A percentile compares a stretch with the other conserved stretches of the same genome.
Conservation (phyloP, 2,888 invertebrate species). For the Chrysopilus asiliformis region DNA sequence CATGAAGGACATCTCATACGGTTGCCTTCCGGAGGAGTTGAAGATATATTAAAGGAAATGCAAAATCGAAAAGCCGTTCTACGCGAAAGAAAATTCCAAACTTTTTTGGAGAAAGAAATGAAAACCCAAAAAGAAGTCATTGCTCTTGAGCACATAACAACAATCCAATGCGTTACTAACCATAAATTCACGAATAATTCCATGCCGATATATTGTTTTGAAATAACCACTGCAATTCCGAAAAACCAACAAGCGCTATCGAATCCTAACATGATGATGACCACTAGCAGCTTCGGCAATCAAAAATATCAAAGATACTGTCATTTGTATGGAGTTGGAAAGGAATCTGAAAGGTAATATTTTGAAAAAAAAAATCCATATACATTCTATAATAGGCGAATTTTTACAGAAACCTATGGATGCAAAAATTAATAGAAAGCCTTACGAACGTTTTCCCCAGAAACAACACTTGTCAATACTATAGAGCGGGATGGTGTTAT, state of each 20-base stretch:
- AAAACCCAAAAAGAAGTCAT: conserved; percentile 55
- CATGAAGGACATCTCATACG: conserved; percentile 34
- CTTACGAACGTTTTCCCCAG: conserved; percentile 53
- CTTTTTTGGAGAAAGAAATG: conserved; percentile 59
- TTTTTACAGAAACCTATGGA: conserved; percentile 51
- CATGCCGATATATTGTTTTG: conserved; percentile 35
- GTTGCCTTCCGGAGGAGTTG: conserved; percentile 44
- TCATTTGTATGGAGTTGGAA: conserved; percentile 35
- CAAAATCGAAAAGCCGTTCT: conserved; percentile 59
- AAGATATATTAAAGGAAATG: conserved; percentile 61
- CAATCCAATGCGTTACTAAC: conserved; percentile 35
- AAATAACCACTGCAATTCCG: conserved; percentile 29
- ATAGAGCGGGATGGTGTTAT: conserved; percentile 70
- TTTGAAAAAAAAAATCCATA: not conserved
- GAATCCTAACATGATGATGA: conserved; percentile 32
- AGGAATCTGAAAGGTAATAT: conserved; percentile 29
- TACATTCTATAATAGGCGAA: conserved; percentile 10
- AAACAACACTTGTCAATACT: conserved; percentile 55
- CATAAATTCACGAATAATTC: conserved; percentile 36
- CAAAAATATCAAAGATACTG: conserved; percentile 28
- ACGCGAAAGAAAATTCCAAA: conserved; percentile 56
- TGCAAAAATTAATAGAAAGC: conserved; percentile 64
- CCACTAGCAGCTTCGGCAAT: conserved; percentile 28
- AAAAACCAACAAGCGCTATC: conserved; percentile 21
- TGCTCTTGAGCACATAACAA: conserved; percentile 44